Evolutionary conservation across 2,113 vertebrate species (phyloP).

Genomic region (Callaeas wilsoni): DNA sequence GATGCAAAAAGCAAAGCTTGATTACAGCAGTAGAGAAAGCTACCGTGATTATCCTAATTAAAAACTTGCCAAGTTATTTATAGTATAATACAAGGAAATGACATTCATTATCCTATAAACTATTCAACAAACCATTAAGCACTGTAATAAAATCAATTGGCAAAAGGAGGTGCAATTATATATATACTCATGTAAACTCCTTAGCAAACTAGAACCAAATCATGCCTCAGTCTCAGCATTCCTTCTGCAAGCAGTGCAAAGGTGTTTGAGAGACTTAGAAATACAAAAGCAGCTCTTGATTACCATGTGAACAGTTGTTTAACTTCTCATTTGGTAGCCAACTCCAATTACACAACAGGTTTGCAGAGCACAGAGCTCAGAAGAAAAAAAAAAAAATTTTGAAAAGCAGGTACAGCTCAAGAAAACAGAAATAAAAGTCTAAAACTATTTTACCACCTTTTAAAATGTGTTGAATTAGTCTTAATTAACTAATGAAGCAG

Average conservation of each 20-base stretch:
- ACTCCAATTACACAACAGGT: background rate
- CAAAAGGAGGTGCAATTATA: conserved; percentile 69
- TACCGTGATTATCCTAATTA: conserved; percentile 67
- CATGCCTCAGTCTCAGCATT: background rate
- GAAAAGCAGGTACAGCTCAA: background rate
- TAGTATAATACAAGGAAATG: conserved; percentile 66
- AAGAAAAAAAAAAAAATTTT: background rate
- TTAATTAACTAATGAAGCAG: conserved; percentile 68
- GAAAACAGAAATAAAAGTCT: background rate
- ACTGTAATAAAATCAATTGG: conserved; percentile 69
- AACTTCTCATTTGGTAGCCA: background rate
- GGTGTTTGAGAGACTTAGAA: background rate
- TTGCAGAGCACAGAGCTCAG: background rate
- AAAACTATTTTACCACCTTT: conserved; percentile 24
- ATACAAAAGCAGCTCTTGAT: background rate
- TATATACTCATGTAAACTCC: conserved; percentile 53
- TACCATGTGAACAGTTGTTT: background rate
- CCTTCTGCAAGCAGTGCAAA: background rate
- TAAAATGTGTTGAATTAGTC: conserved; percentile 61
- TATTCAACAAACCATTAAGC: conserved; percentile 72
- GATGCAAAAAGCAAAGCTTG: conserved; percentile 29
- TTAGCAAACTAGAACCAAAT: conserved; percentile 46
- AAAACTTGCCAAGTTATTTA: conserved; percentile 71
- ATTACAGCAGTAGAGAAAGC: conserved; percentile 46
- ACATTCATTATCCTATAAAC: conserved; percentile 70